These are phyloP conservation scores for Ellobium chinense DNA, from an alignment of 2,888 invertebrate genomes.

Conservation along the genomic window DNA sequence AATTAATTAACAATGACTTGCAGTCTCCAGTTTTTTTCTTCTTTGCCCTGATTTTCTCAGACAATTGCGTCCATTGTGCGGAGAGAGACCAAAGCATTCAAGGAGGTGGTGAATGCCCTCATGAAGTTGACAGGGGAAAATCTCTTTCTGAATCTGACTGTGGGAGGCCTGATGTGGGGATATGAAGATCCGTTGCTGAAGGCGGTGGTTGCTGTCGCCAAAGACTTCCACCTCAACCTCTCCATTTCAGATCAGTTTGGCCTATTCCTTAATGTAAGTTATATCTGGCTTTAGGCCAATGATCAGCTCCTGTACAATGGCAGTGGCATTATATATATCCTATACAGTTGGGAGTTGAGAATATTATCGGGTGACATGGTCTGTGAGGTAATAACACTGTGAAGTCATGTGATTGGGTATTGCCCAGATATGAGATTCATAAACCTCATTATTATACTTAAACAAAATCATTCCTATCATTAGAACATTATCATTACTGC, in stretches of 20 bases:
- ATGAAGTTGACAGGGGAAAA: conserved; percentile 52
- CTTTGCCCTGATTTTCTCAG: no score
- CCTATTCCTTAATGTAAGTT: conserved; percentile 90
- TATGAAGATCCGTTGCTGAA: conserved; percentile 66
- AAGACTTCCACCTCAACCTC: conserved; percentile 45
- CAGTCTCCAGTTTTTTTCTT: background rate
- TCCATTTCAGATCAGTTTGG: conserved; percentile 86
- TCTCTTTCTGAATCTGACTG: conserved; percentile 58
- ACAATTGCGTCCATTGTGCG: conserved; percentile 35
- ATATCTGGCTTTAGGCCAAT: no score
- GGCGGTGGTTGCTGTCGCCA: conserved; percentile 47
- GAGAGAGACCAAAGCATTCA: conserved; percentile 42
- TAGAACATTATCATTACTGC: no score
- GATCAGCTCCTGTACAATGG: no score
- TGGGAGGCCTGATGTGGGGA: conserved; percentile 69
- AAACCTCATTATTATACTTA: no score
- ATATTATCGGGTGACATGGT: no score
- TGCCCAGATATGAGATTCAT: no score
- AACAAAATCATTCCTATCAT: no score
- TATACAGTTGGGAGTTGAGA: no score
- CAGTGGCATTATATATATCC: no score
- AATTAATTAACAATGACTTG: background rate
- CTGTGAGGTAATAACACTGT: no score
- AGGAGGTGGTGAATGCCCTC: conserved; percentile 52
- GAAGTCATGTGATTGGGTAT: no score